phyloP scores from a whole-genome alignment of 1,140 invertebrate genomes.

The Leptoteleia sp. region DNA sequence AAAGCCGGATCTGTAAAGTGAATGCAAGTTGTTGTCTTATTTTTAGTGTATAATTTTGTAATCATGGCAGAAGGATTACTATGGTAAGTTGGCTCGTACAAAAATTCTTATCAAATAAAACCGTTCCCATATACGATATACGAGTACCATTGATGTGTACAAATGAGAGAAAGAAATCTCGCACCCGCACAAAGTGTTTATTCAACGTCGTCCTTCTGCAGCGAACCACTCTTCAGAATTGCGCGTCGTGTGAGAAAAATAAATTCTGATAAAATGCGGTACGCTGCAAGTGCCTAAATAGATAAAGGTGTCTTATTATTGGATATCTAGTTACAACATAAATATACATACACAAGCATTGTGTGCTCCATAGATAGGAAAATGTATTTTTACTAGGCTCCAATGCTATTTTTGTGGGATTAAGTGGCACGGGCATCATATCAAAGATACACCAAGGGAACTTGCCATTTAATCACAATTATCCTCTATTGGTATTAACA shows the following conservation, averaged over 20 bases:
- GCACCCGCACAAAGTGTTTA: slow-evolving; percentile 24
- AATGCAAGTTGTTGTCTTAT: too few relatives aligned
- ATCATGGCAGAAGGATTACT: neutral
- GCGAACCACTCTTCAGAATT: slow-evolving; percentile 65
- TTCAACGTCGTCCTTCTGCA: slow-evolving; percentile 64
- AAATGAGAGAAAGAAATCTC: slow-evolving; percentile 12
- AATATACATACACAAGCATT: slow-evolving; percentile 82
- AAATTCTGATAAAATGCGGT: slow-evolving; percentile 45
- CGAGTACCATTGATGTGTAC: slow-evolving; percentile 7
- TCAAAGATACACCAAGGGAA: too few relatives aligned
- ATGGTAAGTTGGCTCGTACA: neutral
- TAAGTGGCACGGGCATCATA: neutral
- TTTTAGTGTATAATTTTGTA: too few relatives aligned
- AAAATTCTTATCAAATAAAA: slow-evolving; percentile 10
- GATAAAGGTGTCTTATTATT: slow-evolving; percentile 68
- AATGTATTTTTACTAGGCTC: slow-evolving; percentile 73
- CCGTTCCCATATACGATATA: neutral
- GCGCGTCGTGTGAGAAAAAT: neutral
- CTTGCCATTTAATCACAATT: too few relatives aligned
- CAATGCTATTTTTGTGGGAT: slow-evolving; percentile 56
- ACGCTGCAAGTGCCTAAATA: slow-evolving; percentile 69
- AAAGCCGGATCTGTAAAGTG: too few relatives aligned
- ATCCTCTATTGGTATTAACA: too few relatives aligned
- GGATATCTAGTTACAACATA: slow-evolving; percentile 80
- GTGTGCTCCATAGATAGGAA: slow-evolving; percentile 77